Base-by-base conservation (phyloP, 1,140 invertebrate species). In the Oppia nitens region DNA sequence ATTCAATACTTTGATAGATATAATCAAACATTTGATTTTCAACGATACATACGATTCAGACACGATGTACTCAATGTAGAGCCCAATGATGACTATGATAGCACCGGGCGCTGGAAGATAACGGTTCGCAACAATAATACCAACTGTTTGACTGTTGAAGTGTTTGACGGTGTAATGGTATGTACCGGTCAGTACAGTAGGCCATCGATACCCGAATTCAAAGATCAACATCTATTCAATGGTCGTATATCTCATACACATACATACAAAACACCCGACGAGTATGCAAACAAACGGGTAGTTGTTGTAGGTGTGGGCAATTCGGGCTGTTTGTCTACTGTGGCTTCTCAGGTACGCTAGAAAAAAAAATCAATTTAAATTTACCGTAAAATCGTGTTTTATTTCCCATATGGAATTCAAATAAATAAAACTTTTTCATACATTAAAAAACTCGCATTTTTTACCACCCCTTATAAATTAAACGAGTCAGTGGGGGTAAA, bases 281-380 rank as follows among this genome's bases (percentile, higher is more conserved):
- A 48, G 2, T 53, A 55, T 25, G 71, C 73, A 48, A 69, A 69
- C 29, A 73, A 73, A 60, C 63, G 67, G 23, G 71, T 75, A 1
- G 62, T 77, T 23, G 67, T 78, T n/a, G 63, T 78, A n/a, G 76
- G 77, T 17, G 72, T 78, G 28, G 77, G 76, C 12, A 78, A 78
- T 65, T 78, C 77, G 3, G 75, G 73, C 14, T 68, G 72, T 4
- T 58, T 77, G 4, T 26, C 32, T 14, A 20, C 11, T 11, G 55
- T 53, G 1, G 57, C 57, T 1, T 29, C 27, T 29, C 57, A 53
- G 51, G 49, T 58, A n/a, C n/a, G n/a, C n/a, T n/a, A n/a, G n/a
- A n/a, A n/a, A n/a, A n/a, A n/a, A n/a, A n/a, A n/a, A n/a, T n/a
- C n/a, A n/a, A n/a, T n/a, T n/a, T n/a, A n/a, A n/a, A n/a, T n/a